phyloP scores from a whole-genome alignment of 1,140 invertebrate genomes.

The Hypothenemus hampei region DNA sequence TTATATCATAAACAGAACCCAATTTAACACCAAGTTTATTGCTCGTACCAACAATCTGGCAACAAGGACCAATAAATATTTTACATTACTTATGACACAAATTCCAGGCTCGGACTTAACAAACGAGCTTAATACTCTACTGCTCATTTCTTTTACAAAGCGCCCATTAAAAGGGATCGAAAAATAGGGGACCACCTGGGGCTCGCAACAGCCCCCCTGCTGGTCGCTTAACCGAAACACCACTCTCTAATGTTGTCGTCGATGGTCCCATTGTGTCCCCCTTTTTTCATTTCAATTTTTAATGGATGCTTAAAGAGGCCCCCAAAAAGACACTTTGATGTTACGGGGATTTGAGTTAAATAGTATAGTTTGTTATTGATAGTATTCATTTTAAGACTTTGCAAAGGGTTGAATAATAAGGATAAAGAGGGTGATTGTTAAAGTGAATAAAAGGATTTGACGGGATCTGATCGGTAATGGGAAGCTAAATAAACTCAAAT shows the following conservation, averaged over 20 bases:
- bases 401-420: neutral
- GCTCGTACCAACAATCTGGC: neutral
- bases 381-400: neutral
- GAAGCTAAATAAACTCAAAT: too few relatives aligned
- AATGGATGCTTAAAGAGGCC: constrained; percentile 21
- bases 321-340: constrained; percentile 1
- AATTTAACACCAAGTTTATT: neutral
- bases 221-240: constrained; percentile 29
- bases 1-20: neutral
- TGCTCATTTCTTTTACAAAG: constrained; percentile 13
- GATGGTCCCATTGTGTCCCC: constrained; percentile 28
- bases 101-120: neutral
- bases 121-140: constrained; percentile 14
- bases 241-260: constrained; percentile 35
- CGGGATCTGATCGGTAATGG: too few relatives aligned
- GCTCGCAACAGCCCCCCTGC: constrained; percentile 30
- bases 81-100: too few relatives aligned
- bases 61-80: neutral
- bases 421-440: neutral
- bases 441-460: too few relatives aligned
- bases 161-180: constrained; percentile 27
- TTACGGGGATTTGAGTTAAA: neutral
- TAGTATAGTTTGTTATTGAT: neutral
- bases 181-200: constrained; percentile 22
- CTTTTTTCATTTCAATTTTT: constrained; percentile 16